Evolutionary conservation across 2,888 invertebrate species (phyloP), one percentile per base, ranked within the genome.

Genomic region (Hanleya hanleyi): DNA sequence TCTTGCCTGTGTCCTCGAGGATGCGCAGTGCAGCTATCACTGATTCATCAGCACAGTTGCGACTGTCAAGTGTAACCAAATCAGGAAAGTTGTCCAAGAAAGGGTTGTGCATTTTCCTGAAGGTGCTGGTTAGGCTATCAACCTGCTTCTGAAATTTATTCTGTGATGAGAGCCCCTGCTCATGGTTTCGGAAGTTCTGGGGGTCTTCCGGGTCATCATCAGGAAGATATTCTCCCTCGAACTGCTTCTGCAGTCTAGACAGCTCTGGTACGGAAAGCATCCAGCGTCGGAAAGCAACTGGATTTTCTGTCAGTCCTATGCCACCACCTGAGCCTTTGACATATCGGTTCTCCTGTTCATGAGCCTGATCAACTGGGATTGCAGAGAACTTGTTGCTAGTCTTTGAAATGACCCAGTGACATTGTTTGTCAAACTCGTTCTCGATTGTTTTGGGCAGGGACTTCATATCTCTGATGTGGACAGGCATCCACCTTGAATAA

Each of bases 361-460:
- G 81, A 18, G 67, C 71, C 29, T 80, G 79, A 37, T 81, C 78
- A 57, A 77, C 18, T 12, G 78, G 67, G 15, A 75, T 75, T 18
- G 65, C 36, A 5, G 76, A 78, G 47, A 75, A 77, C 12, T 12
- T 38, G 26, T 65, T 47, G 6, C 6, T 9, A 5, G 75, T 67
- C 61, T 75, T 77, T 32, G 36, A 49, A 12, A 73, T 22, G 9
- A 50, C 61, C 68, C 71, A 69, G 57, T 68, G 68, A 26, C 9
- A n/a, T 18, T 37, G 12, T 18, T 51, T 4, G 15, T 4, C 47
- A 47, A 67, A 67, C 5, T 68, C 22, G 29, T 57, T 33, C 33
- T 7, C 29, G 61, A 57, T 57, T 22, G 61, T 57, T n/a, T n/a
- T n/a, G n/a, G n/a, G n/a, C n/a, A n/a, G n/a, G n/a, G n/a, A n/a